A percentile compares a stretch with the other conserved stretches of the same genome.
Conservation (phyloP, 2,797 vertebrate species). For the Bovichtus variegatus region DNA sequence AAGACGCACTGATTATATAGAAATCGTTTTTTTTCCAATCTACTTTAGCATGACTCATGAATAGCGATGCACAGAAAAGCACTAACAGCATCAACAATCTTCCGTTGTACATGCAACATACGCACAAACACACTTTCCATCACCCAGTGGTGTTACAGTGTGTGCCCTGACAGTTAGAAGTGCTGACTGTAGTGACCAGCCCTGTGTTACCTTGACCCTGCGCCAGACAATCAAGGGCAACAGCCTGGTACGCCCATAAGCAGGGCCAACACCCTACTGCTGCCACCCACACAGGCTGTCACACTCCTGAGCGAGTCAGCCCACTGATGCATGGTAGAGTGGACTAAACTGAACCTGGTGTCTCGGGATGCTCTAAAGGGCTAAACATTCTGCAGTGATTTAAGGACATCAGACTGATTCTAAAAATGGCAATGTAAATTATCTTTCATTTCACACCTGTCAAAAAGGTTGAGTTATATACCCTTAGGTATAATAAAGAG, state of each 20-base stretch:
- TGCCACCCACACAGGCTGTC: conserved; percentile 57
- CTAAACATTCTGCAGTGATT: conserved; percentile 25
- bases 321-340: conserved; percentile 35
- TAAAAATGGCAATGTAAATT: conserved; percentile 15
- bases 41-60: conserved; percentile 54
- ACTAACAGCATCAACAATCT: conserved; percentile 4
- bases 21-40: conserved; percentile 49
- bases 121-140: background rate
- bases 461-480: conserved; percentile 27
- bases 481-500: conserved; percentile 17
- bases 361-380: conserved; percentile 31
- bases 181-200: conserved; percentile 36
- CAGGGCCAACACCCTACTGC: conserved; percentile 52
- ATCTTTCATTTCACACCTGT: conserved; percentile 40
- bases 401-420: conserved; percentile 16
- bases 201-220: conserved; percentile 53
- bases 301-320: conserved; percentile 46
- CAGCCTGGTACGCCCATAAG: conserved; percentile 51
- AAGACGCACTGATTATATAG: conserved; percentile 49
- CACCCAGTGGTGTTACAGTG: conserved; percentile 8
- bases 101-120: background rate
- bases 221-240: conserved; percentile 67
- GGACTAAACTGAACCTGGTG: conserved; percentile 52
- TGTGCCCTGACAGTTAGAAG: conserved; percentile 22
- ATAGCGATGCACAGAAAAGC: background rate